These are phyloP conservation scores for Drosophila affinis DNA, from an alignment of 2,888 invertebrate species.

Conservation along the genomic window DNA sequence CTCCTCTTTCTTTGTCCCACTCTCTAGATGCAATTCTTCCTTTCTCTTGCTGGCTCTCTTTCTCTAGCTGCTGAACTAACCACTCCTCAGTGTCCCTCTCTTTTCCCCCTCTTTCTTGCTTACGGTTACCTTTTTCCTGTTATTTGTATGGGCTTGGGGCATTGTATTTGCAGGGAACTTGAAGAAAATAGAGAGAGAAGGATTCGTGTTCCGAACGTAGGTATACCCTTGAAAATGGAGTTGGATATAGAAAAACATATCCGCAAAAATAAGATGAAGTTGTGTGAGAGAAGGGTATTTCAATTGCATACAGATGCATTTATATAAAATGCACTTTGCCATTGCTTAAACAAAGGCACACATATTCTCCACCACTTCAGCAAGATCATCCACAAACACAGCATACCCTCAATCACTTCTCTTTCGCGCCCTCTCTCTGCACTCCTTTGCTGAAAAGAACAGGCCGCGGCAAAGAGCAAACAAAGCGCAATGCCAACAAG, in stretches of 20 bases:
- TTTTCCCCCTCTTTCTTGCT: not conserved
- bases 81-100: not conserved
- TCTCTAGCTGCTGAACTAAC: not conserved
- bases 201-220: not conserved
- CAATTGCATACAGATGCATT: not conserved
- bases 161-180: not conserved
- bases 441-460: not conserved
- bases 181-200: not conserved
- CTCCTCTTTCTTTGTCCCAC: not conserved
- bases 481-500: slow-evolving; percentile 63
- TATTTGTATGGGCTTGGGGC: not conserved
- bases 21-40: not conserved
- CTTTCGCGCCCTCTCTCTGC: not conserved
- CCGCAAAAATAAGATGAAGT: too few relatives aligned
- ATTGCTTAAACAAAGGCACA: not conserved
- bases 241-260: too few relatives aligned
- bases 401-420: not conserved
- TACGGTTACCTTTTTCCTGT: not conserved
- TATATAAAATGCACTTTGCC: not conserved
- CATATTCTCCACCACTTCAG: not conserved
- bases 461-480: slow-evolving; percentile 23
- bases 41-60: not conserved
- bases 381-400: not conserved
- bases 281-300: too few relatives aligned
- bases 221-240: not conserved